Evolutionary conservation across 2,797 vertebrate species (phyloP).

Genomic region (Pseudocheirus occidentalis): DNA sequence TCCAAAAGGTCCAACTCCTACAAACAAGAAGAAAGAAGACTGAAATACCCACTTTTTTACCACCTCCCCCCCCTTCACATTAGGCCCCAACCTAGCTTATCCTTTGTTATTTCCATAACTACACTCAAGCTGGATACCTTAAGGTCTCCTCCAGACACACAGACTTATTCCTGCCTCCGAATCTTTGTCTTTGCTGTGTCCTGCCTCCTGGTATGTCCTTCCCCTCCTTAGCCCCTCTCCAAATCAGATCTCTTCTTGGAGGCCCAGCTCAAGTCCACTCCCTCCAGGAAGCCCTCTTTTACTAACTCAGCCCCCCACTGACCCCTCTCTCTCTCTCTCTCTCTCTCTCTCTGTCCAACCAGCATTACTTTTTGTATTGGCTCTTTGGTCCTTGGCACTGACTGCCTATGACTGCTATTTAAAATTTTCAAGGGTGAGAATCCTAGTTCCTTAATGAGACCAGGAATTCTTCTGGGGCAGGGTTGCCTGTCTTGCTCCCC

Average conservation of each 20-base stretch:
- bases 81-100: fast-evolving
- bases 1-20: constrained; percentile 90
- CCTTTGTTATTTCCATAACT: background rate
- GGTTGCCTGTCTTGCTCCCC: background rate
- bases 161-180: background rate
- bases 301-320: background rate
- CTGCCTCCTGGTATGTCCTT: background rate
- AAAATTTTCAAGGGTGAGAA: background rate
- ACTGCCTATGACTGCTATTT: background rate
- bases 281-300: background rate
- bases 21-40: constrained; percentile 71
- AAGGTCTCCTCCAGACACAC: background rate
- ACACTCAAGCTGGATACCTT: background rate
- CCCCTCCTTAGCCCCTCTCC: background rate
- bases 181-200: background rate
- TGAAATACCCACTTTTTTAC: constrained; percentile 12
- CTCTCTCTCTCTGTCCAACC: background rate
- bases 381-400: background rate
- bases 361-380: background rate
- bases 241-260: background rate
- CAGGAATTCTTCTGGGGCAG: background rate
- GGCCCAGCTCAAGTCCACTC: background rate
- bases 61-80: too few relatives aligned
- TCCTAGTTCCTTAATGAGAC: background rate
- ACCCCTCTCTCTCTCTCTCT: background rate